Evolutionary conservation across 2,888 invertebrate species (phyloP), one percentile per base, ranked within the genome.

Genomic region (Ptycholaimellus sp.): DNA sequence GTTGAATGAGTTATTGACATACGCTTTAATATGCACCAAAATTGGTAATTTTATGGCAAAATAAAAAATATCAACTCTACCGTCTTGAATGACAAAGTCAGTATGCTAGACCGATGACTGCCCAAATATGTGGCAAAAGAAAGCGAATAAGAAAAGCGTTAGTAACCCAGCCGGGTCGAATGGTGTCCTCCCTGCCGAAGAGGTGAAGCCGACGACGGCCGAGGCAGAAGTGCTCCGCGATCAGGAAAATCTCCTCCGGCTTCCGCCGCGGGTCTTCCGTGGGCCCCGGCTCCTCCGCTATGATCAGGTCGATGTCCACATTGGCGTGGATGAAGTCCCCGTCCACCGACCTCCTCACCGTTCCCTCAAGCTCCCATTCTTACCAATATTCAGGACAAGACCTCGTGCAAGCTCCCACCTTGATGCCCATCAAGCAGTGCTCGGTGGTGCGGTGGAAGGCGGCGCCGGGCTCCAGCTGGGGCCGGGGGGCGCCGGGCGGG

Each of bases 261-360:
- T 93, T 90, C 6, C 29, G 22, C 58, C 87, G 85, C n/a, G n/a
- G n/a, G n/a, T n/a, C n/a, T n/a, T n/a, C n/a, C 6, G 22, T 3
- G n/a, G n/a, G n/a, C n/a, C n/a, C n/a, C 18, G 33, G 27, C 57
- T 90, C 87, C 59, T 93, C 93, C 0, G 83, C 83, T 48, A 93
- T 93, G 38, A 93, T 90, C 36, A 93, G 67, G 60, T 93, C 93
- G 42, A 93, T 93, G 55, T 93, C 93, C 7, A 93, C 85, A 58
- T 93, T 93, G 0, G 90, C 90, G 57, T 93, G 93, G 46, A 93
- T 93, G 56, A 90, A 93, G 62, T 93, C 87, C 0, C 87, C 90
- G 54, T 93, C 93, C 0, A 82, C 83, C 1, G 85, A 87, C 21
- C 90, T 68, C 16, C 83, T 62, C 0, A 83, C 82, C 0, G 80